A percentile compares a stretch with the other conserved stretches of the same genome.
phyloP scores from a whole-genome alignment of 2,113 vertebrate species.

The Passerina amoena region DNA sequence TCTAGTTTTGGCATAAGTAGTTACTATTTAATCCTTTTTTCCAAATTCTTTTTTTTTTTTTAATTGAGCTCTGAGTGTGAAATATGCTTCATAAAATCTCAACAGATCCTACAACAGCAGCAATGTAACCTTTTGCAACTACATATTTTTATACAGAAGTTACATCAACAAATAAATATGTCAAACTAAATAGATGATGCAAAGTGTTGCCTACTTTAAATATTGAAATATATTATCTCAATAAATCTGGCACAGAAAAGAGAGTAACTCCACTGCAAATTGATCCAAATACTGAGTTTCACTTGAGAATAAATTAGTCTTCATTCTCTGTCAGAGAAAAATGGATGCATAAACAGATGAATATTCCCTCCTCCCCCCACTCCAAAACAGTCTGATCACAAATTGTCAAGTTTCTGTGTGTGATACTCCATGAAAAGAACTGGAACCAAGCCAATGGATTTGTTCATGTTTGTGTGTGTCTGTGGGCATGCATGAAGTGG shows the following conservation, averaged over 20 bases:
- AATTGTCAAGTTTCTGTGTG: background rate
- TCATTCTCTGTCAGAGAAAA: background rate
- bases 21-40: background rate
- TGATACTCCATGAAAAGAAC: background rate
- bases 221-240: constrained; percentile 17
- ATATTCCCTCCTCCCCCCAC: background rate
- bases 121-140: background rate
- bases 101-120: background rate
- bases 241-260: constrained; percentile 1
- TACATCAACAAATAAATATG: constrained; percentile 20
- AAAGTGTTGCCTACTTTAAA: constrained; percentile 12
- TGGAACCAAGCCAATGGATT: background rate
- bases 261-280: background rate
- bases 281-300: background rate
- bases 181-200: background rate
- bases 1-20: background rate
- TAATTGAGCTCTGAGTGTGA: background rate
- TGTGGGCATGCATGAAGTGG: background rate
- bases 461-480: background rate
- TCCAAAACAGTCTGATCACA: background rate
- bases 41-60: background rate
- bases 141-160: background rate
- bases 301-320: constrained; percentile 12
- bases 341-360: constrained; percentile 5
- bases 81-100: background rate